Evolutionary conservation across 1,140 invertebrate species (phyloP), one percentile per base, ranked within the genome.

Genomic region (Eriosoma lanigerum): DNA sequence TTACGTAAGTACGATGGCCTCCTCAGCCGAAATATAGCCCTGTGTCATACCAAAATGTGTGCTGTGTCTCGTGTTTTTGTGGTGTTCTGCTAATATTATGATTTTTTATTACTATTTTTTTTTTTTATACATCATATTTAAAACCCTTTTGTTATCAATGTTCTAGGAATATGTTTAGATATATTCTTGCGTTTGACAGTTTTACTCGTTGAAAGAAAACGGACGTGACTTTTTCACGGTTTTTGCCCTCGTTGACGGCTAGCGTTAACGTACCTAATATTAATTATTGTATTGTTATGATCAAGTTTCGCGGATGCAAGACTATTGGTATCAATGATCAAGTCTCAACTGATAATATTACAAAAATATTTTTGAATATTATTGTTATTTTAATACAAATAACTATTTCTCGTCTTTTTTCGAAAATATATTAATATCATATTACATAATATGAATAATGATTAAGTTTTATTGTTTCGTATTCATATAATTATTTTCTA

Each of bases 51-150:
- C 75, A 78, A 78, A 78, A 78, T 78, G 75, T 78, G 75, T 78
- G 75, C 75, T 78, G 75, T 78, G 75, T 78, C 75, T 78, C 75
- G 75, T 78, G 75, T 78, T 78, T 78, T 78, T 78, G 75, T 78
- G 75, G 75, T 78, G 75, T 78, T 78, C 62, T 68, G 64, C 81
- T 81, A 81, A 60, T 76, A 81, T 81, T 72, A 81, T 82, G 24
- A 48, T 68, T 68, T 78, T 52, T 80, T 10, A 50, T 78, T 80
- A 64, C 38, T 26, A 15, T 80, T 38, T 32, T 38, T 32, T 80
- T 48, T 24, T 62, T 46, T n/a, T 29, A 29, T 58, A 76, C 52
- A 26, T 68, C 44, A 81, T 81, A 62, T 78, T 62, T 48, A 73
- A 54, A 66, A 56, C 44, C 58, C 60, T 60, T 38, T 73, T 73